These are phyloP conservation scores for Papilio protenor DNA, from an alignment of 2,888 invertebrate species.

Conservation along the genomic window DNA sequence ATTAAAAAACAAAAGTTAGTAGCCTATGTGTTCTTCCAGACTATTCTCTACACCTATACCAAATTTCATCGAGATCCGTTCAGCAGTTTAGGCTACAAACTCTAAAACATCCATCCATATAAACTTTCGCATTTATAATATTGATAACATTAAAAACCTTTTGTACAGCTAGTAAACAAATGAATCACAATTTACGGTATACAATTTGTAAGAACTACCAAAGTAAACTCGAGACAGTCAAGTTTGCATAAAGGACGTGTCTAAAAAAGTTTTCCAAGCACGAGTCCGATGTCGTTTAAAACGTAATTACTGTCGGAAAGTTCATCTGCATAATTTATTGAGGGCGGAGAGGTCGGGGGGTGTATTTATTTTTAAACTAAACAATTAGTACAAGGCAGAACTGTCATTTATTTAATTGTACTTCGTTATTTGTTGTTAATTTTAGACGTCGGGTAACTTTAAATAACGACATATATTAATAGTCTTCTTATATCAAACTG, in stretches of 20 bases:
- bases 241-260: neutral
- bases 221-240: neutral
- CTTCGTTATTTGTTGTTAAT: neutral
- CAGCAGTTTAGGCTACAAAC: too few relatives aligned
- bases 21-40: too few relatives aligned
- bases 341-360: neutral
- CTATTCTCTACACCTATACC: too few relatives aligned
- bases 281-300: neutral
- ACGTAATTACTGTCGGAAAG: slow-evolving; percentile 20
- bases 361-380: slow-evolving; percentile 28
- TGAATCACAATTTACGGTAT: neutral
- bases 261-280: slow-evolving; percentile 17
- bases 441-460: neutral
- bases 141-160: too few relatives aligned
- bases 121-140: too few relatives aligned
- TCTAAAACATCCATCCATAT: too few relatives aligned
- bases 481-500: neutral
- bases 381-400: neutral
- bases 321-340: slow-evolving; percentile 35
- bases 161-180: neutral
- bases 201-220: neutral
- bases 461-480: neutral
- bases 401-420: neutral
- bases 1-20: too few relatives aligned
- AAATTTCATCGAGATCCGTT: too few relatives aligned